Evolutionary conservation across 2,113 vertebrate genomes (phyloP).

Genomic region (Grus americana): DNA sequence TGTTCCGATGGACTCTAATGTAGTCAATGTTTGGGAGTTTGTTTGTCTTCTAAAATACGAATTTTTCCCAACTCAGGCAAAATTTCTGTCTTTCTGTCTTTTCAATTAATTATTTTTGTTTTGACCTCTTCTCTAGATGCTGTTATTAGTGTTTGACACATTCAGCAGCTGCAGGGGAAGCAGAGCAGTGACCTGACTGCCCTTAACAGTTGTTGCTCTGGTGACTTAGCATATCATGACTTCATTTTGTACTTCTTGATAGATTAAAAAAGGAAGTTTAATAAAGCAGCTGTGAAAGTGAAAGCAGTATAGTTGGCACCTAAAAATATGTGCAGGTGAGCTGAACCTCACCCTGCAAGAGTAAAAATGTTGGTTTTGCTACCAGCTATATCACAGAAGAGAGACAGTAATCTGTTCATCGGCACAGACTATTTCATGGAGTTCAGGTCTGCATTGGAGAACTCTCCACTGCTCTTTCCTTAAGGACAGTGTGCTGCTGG

Average conservation of each 20-base stretch:
- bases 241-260: neutral
- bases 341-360: neutral
- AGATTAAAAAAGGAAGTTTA: neutral
- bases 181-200: neutral
- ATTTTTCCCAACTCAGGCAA: neutral
- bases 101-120: conserved; percentile 28
- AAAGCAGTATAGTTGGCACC: neutral
- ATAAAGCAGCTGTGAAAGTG: neutral
- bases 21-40: neutral
- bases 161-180: conserved; percentile 30
- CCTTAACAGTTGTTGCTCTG: neutral
- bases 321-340: neutral
- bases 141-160: conserved; percentile 18
- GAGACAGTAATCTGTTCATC: neutral
- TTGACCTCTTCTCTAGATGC: conserved; percentile 42
- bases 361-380: neutral
- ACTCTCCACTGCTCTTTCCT: neutral
- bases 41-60: neutral
- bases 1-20: neutral
- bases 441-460: neutral
- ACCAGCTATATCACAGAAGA: neutral
- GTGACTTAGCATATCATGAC: neutral
- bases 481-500: neutral
- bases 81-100: neutral
- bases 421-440: neutral